Conservation (phyloP, 1,140 invertebrate species). For the Thaumatotibia leucotreta region DNA sequence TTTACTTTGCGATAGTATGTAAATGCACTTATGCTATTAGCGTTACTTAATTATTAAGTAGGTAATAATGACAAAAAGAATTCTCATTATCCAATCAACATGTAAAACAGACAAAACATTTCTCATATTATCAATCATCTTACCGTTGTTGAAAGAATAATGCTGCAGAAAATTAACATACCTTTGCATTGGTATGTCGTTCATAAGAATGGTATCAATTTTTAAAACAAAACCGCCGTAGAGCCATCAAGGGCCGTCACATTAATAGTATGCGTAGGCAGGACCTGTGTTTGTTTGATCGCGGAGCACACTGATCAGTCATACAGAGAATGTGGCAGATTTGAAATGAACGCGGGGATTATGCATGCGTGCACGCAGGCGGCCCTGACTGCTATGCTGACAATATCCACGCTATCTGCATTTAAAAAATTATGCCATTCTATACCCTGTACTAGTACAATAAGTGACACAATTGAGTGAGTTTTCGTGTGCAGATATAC, state of each 20-base stretch:
- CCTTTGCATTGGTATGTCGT: background rate
- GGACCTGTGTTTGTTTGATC: constrained; percentile 4
- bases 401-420: background rate
- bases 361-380: constrained; percentile 55
- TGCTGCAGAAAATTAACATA: constrained; percentile 1
- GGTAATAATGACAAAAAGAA: no score
- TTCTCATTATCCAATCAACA: no score
- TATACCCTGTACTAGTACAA: background rate
- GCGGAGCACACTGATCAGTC: constrained; percentile 22
- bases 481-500: background rate
- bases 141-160: background rate
- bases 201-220: background rate
- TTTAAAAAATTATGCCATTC: background rate
- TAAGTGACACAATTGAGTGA: background rate
- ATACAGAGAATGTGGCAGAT: constrained; percentile 52
- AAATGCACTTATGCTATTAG: no score
- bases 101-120: background rate
- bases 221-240: constrained; percentile 2
- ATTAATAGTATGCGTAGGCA: constrained; percentile 6
- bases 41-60: no score
- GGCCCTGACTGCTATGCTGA: constrained; percentile 28
- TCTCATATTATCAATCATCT: background rate
- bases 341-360: constrained; percentile 51
- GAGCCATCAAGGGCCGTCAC: background rate
- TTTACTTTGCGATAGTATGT: no score